phyloP scores from a whole-genome alignment of 2,888 invertebrate species.

The Petrolisthes manimaculis region DNA sequence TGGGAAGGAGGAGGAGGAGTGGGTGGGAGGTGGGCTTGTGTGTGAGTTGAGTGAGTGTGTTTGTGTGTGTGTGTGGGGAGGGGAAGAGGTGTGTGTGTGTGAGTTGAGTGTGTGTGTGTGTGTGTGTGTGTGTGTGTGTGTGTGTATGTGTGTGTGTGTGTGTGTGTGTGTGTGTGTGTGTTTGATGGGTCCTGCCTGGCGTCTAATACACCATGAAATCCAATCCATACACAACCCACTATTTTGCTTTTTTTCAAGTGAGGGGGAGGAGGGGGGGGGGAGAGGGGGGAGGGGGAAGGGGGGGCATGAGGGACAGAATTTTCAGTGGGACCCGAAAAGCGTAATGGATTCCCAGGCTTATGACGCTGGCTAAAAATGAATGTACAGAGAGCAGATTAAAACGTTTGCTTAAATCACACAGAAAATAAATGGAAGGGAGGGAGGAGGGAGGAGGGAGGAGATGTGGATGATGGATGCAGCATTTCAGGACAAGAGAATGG shows the following conservation, averaged over 20 bases:
- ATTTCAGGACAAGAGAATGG: too few species aligned
- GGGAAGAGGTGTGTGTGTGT: too few species aligned
- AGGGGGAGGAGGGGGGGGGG: too few species aligned
- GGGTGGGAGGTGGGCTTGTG: not conserved
- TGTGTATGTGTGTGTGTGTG: not conserved
- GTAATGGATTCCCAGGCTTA: constrained; percentile 34
- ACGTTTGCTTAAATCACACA: constrained; percentile 22
- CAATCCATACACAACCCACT: constrained; percentile 12
- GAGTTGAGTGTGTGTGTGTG: not conserved
- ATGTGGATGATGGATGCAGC: too few species aligned
- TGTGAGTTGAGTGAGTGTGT: too few species aligned
- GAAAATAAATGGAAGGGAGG: constrained; percentile 3
- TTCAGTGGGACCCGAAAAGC: constrained; percentile 11
- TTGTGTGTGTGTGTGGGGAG: too few species aligned
- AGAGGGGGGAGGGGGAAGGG: too few species aligned
- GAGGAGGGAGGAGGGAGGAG: constrained; percentile 29
- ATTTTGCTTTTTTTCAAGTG: constrained; percentile 19
- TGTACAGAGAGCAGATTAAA: constrained; percentile 28
- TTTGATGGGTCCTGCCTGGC: not conserved
- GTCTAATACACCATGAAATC: constrained; percentile 35
- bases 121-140: not conserved
- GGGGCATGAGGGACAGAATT: too few species aligned
- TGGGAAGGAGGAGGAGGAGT: not conserved
- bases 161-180: constrained; percentile 1
- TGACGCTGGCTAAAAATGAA: constrained; percentile 21